phyloP scores from a whole-genome alignment of 2,888 invertebrate genomes.

The Drosophila formosana region DNA sequence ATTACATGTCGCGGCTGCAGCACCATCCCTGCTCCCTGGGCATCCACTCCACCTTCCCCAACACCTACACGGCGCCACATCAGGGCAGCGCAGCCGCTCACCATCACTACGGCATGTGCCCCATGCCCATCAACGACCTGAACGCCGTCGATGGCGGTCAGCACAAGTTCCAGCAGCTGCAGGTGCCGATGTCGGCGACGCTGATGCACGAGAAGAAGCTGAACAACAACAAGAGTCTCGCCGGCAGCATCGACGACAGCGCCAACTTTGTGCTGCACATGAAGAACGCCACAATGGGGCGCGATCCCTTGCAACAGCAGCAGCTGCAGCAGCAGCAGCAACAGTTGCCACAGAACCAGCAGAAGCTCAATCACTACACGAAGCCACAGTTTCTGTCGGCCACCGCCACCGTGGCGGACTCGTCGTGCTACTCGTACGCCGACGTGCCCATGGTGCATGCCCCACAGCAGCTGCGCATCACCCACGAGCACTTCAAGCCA shows the following conservation, averaged over 20 bases:
- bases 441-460: conserved; percentile 81
- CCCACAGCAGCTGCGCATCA: conserved; percentile 70
- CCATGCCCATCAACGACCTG: conserved; percentile 95
- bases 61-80: conserved; percentile 84
- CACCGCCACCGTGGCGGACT: conserved; percentile 77
- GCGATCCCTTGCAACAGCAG: conserved; percentile 52
- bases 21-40: conserved; percentile 85
- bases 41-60: conserved; percentile 84
- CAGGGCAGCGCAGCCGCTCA: conserved; percentile 78
- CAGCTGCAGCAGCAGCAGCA: conserved; percentile 23
- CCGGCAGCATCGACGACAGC: conserved; percentile 72
- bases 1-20: conserved; percentile 87
- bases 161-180: conserved; percentile 84
- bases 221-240: conserved; percentile 61
- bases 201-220: conserved; percentile 82
- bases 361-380: conserved; percentile 80
- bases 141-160: conserved; percentile 86
- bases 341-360: conserved; percentile 26
- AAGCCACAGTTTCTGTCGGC: conserved; percentile 81
- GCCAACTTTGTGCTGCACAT: conserved; percentile 84
- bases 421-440: conserved; percentile 82
- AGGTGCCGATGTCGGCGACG: conserved; percentile 83
- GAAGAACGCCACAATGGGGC: conserved; percentile 73
- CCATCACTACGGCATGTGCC: conserved; percentile 87
- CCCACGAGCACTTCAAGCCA: conserved; percentile 83